Conservation (phyloP, 2,797 vertebrate genomes). For the Dicrostonyx torquatus region DNA sequence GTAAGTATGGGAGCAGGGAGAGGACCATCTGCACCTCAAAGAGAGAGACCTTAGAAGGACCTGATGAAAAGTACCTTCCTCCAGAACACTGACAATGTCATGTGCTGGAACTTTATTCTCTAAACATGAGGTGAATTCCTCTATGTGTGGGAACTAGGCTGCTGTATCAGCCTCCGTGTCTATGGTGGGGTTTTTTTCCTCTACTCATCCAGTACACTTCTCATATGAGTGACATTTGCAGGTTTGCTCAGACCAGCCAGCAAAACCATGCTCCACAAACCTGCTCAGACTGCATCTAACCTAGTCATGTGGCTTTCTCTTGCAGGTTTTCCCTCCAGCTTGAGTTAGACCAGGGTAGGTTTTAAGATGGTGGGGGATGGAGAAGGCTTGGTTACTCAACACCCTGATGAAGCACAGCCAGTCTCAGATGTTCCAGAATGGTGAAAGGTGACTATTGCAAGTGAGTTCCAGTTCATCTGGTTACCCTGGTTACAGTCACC, state of each 20-base stretch:
- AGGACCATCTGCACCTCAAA: not conserved
- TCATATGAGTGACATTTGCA: not conserved
- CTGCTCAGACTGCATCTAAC: not conserved
- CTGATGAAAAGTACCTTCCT: too few species aligned
- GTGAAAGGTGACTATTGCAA: not conserved
- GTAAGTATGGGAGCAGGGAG: rapidly evolving
- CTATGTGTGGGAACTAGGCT: not conserved
- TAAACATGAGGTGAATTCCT: not conserved
- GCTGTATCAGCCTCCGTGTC: not conserved
- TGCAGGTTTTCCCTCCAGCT: too few species aligned
- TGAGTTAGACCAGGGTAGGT: not conserved
- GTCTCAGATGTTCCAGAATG: rapidly evolving
- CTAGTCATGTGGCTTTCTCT: not conserved
- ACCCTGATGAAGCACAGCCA: not conserved
- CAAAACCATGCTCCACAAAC: too few species aligned
- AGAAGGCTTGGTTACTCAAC: not conserved
- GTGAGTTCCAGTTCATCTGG: not conserved
- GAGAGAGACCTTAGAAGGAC: not conserved
- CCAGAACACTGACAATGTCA: too few species aligned
- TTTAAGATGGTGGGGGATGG: not conserved
- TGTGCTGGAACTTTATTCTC: not conserved
- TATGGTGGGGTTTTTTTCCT: not conserved
- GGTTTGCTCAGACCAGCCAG: not conserved
- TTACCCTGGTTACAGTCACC: rapidly evolving
- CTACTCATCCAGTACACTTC: not conserved